Base-by-base conservation (phyloP, 2,888 invertebrate species). In the Smittia sp. region DNA sequence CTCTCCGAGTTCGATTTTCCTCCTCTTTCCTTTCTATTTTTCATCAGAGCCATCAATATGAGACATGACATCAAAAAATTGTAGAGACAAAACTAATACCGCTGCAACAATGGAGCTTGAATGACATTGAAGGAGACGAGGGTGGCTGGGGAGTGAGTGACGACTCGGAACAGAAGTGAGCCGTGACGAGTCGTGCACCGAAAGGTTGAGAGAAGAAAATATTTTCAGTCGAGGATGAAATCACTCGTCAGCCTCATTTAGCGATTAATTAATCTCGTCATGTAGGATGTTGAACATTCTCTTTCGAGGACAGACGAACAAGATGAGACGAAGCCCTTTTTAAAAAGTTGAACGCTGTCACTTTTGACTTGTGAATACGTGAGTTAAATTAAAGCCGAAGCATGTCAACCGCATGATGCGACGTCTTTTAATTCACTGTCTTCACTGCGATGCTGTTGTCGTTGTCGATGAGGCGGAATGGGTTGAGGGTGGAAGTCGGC, bases 11-110 rank as follows among this genome's bases (percentile, higher is more conserved):
- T n/a, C n/a, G 22, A 24, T 41, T 41, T 41, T 67, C 58, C 20
- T 9, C 15, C 11, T 46, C 46, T n/a, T 11, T 46, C n/a, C 46
- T 67, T 41, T 67, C 39, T 20, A 41, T 39, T 67, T 67, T 67
- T 67, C 67, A 67, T 67, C 67, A 67, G 11, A 54, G 69, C 52
- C 69, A 69, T 69, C 69, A 69, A 69, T 54, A 69, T 69, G 54
- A 69, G 54, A 69, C 52, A 69, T 69, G 69, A 69, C 69, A 69
- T 69, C 69, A 69, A 69, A 69, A 69, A 69, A n/a, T 27, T 52
- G 18, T 27, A 69, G 25, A 69, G 46, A 69, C 41, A 69, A 69
- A 27, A 69, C 69, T 69, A 69, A 69, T 52, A 69, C 69, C 52
- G 39, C 52, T 69, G 69, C 69, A 69, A 69, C 69, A 69, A 69